Evolutionary conservation across 2,797 vertebrate genomes (phyloP).

Genomic region (Coendou prehensilis): DNA sequence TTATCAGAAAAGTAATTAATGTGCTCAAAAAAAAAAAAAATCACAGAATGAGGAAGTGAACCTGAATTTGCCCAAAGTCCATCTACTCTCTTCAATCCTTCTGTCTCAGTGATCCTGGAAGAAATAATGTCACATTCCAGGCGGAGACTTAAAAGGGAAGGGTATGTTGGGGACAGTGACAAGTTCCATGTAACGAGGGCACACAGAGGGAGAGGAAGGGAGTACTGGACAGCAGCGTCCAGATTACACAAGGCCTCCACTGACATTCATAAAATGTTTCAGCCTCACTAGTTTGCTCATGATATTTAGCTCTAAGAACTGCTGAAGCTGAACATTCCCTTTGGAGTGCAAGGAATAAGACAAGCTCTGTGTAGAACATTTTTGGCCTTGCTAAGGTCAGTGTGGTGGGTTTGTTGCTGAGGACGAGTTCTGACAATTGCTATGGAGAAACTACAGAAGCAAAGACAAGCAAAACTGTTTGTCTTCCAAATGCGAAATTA

Average conservation of each 20-base stretch:
- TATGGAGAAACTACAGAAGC: slow-evolving; percentile 15
- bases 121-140: background rate
- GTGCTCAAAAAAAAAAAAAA: slow-evolving; percentile 19
- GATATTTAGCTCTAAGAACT: slow-evolving; percentile 74
- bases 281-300: background rate
- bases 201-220: background rate
- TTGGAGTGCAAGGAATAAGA: slow-evolving; percentile 57
- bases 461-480: slow-evolving; percentile 62
- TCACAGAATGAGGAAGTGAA: background rate
- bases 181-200: background rate
- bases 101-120: background rate
- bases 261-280: background rate
- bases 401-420: slow-evolving; percentile 76
- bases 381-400: slow-evolving; percentile 76
- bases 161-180: background rate
- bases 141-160: background rate
- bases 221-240: background rate
- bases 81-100: background rate
- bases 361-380: slow-evolving; percentile 75
- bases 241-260: background rate
- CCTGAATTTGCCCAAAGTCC: background rate
- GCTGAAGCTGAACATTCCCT: slow-evolving; percentile 78
- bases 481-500: slow-evolving; percentile 60
- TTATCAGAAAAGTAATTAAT: background rate
- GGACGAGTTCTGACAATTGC: slow-evolving; percentile 65